Conservation (phyloP, 2,797 vertebrate species). For the Parauchenoglanis ngamensis region DNA sequence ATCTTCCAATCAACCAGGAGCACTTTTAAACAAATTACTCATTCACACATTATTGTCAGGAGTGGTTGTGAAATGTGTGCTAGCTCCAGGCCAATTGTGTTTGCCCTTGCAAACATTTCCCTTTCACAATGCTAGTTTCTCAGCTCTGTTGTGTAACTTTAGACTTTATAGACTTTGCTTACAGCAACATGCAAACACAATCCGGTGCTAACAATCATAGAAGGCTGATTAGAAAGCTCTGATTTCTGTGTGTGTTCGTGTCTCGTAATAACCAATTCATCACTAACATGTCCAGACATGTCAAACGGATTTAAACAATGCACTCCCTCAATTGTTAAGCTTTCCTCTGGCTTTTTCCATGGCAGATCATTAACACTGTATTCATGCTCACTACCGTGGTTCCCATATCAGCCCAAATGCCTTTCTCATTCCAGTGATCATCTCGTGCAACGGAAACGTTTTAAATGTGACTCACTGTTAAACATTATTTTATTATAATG, state of each 20-base stretch:
- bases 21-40: slow-evolving; percentile 20
- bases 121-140: slow-evolving; percentile 10
- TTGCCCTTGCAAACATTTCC: slow-evolving; percentile 15
- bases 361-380: slow-evolving; percentile 32
- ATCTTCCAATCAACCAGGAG: background rate
- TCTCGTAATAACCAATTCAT: background rate
- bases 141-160: slow-evolving; percentile 15
- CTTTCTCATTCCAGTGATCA: background rate
- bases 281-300: background rate
- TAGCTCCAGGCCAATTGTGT: background rate
- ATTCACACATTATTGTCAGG: slow-evolving; percentile 1
- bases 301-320: background rate
- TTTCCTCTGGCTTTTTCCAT: slow-evolving; percentile 15
- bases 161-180: background rate
- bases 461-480: background rate
- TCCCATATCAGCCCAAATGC: background rate
- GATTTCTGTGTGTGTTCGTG: slow-evolving; percentile 9
- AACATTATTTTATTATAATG: background rate
- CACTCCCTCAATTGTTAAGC: background rate
- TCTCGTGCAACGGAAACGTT: background rate
- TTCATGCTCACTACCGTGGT: background rate
- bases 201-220: background rate
- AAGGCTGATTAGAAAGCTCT: background rate
- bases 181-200: slow-evolving; percentile 20
- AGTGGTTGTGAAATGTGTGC: background rate